These are phyloP conservation scores for Dryobates pubescens DNA, from an alignment of 2,797 vertebrate genomes.

Conservation along the genomic window DNA sequence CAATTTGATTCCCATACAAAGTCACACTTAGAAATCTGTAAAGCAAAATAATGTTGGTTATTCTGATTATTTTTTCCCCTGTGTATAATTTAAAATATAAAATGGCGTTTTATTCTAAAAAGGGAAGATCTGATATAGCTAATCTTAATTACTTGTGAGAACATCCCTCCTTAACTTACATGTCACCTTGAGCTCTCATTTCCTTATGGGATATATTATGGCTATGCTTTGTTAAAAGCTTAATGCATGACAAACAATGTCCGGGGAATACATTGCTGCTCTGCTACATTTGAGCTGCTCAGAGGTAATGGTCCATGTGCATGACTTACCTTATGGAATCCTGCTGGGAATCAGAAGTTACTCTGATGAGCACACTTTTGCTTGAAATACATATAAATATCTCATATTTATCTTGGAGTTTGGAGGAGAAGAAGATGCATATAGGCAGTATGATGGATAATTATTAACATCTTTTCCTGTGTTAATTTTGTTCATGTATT, in stretches of 20 bases:
- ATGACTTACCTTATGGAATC: background rate
- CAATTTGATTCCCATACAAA: background rate
- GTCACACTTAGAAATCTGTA: background rate
- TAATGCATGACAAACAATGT: background rate
- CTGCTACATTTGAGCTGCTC: background rate
- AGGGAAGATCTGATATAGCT: background rate
- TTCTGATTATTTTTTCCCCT: background rate
- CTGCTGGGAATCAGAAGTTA: background rate
- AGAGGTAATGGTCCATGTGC: background rate
- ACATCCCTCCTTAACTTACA: background rate
- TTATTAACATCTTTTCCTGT: background rate
- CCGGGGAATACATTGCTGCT: background rate
- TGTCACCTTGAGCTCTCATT: slow-evolving; percentile 43
- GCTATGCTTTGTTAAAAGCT: background rate
- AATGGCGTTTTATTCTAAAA: background rate
- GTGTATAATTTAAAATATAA: background rate
- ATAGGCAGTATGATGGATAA: background rate
- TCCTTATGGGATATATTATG: background rate
- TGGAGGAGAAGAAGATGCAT: background rate
- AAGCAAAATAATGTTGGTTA: background rate
- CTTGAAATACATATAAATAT: background rate
- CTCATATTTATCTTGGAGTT: background rate
- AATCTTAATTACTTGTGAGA: background rate
- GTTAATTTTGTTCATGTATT: background rate
- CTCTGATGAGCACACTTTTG: background rate